A percentile compares a stretch with the other conserved stretches of the same genome.
phyloP scores from a whole-genome alignment of 2,113 vertebrate species.

The Andinoacara biseriatus region DNA sequence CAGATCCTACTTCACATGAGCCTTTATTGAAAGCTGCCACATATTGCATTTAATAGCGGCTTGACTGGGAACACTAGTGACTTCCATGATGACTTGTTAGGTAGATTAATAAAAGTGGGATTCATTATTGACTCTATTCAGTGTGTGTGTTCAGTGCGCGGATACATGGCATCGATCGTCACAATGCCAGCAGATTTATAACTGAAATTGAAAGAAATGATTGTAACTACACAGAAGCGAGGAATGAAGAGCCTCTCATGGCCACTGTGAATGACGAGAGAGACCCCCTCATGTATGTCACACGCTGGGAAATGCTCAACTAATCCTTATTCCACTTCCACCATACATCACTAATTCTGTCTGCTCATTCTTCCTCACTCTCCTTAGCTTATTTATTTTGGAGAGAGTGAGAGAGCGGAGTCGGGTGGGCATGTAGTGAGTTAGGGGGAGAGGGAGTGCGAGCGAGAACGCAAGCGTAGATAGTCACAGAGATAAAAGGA shows the following conservation, averaged over 20 bases:
- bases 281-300: conserved; percentile 6
- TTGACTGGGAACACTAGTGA: background rate
- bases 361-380: background rate
- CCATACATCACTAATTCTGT: conserved; percentile 28
- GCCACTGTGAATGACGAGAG: background rate
- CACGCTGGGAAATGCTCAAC: background rate
- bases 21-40: background rate
- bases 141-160: background rate
- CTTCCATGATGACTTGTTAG: background rate
- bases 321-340: conserved; percentile 3
- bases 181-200: background rate
- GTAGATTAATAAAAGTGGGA: background rate
- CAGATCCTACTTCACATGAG: background rate
- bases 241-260: background rate
- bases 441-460: background rate
- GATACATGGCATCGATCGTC: background rate
- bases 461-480: conserved; percentile 2
- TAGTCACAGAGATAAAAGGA: conserved; percentile 33
- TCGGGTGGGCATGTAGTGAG: conserved; percentile 25
- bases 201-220: background rate
- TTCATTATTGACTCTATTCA: background rate
- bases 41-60: background rate
- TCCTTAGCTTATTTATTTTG: conserved; percentile 18
- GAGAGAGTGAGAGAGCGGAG: conserved; percentile 12
- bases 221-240: background rate